These are phyloP conservation scores for Pelobates cultripes DNA, from an alignment of 2,797 vertebrate species.

Conservation along the genomic window DNA sequence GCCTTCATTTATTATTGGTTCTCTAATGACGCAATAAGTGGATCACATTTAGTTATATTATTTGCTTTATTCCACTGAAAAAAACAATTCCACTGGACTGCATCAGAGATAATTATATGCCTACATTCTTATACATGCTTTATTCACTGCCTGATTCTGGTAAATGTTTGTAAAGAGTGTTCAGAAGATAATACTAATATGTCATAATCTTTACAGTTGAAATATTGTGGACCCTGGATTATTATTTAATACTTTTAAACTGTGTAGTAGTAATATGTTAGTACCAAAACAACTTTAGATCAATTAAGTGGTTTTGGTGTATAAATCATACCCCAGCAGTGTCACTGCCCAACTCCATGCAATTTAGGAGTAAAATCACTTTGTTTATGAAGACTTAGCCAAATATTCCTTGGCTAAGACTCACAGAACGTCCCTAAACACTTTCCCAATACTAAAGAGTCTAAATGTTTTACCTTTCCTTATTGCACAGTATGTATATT, in stretches of 20 bases:
- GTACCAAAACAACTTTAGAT: no score
- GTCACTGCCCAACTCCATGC: no score
- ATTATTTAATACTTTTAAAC: not conserved
- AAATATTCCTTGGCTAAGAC: no score
- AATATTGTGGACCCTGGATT: not conserved
- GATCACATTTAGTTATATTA: not conserved
- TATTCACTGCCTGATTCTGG: not conserved
- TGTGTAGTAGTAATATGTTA: no score
- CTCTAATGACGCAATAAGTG: not conserved
- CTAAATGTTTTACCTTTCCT: no score
- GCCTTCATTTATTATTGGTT: not conserved
- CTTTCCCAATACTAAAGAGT: no score
- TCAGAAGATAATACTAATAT: not conserved
- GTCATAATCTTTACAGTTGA: not conserved
- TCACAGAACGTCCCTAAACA: no score
- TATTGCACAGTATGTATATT: no score
- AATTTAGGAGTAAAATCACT: no score
- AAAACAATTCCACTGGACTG: not conserved
- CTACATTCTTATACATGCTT: not conserved
- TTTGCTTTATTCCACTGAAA: not conserved
- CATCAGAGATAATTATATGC: not conserved
- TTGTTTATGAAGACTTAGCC: no score
- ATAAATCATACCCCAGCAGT: no score
- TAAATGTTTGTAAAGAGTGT: not conserved
- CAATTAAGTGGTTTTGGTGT: no score